phyloP scores from a whole-genome alignment of 1,140 invertebrate species.

The Megalopta genalis region DNA sequence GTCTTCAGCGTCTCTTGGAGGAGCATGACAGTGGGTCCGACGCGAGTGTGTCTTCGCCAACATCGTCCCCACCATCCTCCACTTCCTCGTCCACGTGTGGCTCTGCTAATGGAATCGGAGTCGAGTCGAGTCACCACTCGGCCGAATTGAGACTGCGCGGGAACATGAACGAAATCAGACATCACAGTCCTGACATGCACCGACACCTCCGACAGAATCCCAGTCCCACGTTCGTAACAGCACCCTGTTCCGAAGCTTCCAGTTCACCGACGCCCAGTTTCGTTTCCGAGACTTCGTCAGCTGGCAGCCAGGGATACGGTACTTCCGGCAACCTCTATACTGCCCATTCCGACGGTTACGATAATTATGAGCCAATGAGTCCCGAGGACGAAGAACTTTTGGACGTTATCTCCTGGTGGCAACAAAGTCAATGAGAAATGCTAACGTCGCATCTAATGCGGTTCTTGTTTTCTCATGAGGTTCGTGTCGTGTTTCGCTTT shows the following conservation, averaged over 20 bases:
- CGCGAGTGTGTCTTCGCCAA: conserved; percentile 58
- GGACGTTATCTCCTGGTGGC: conserved; percentile 94
- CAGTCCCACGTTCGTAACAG: conserved; percentile 76
- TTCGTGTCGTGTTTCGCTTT: conserved; percentile 53
- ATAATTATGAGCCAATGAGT: conserved; percentile 90
- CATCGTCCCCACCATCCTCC: conserved; percentile 60
- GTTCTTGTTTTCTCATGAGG: conserved; percentile 45
- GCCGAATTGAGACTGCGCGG: conserved; percentile 54
- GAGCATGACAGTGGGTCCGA: conserved; percentile 81
- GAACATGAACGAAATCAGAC: conserved; percentile 55
- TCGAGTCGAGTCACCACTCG: conserved; percentile 39
- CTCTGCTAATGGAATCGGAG: conserved; percentile 32
- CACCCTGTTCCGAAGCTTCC: conserved; percentile 86
- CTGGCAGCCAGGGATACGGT: conserved; percentile 78
- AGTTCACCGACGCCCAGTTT: conserved; percentile 90
- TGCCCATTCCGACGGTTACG: conserved; percentile 84
- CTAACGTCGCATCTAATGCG: not conserved
- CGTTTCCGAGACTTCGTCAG: conserved; percentile 87
- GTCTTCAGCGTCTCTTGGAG: conserved; percentile 90
- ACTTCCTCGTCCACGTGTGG: conserved; percentile 57
- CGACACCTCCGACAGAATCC: conserved; percentile 65
- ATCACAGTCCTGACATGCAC: conserved; percentile 58
- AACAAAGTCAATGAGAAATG: conserved; percentile 80
- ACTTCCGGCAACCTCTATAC: conserved; percentile 79
- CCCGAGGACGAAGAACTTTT: conserved; percentile 94